phyloP scores from a whole-genome alignment of 2,888 invertebrate genomes.

The Drosophila formosana region DNA sequence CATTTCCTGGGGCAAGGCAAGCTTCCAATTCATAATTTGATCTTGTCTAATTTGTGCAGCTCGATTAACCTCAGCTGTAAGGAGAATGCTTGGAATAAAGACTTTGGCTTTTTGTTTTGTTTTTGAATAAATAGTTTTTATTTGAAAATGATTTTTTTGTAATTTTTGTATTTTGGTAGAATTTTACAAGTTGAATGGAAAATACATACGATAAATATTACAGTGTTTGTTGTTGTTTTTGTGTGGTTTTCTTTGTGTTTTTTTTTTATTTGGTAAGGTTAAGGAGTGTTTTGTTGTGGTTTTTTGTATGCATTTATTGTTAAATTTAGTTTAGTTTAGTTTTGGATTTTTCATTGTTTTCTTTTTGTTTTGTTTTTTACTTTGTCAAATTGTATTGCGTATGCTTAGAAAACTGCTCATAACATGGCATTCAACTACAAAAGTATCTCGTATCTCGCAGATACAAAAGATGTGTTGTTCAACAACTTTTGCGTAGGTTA shows the following conservation, averaged over 20 bases:
- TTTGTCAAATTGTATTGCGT: slow-evolving; percentile 45
- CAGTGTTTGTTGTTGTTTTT: slow-evolving; percentile 60
- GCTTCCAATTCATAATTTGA: slow-evolving; percentile 30
- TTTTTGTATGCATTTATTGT: slow-evolving; percentile 25
- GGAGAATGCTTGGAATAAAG: slow-evolving; percentile 56
- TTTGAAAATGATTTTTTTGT: slow-evolving; percentile 74
- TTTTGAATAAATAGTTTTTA: slow-evolving; percentile 80
- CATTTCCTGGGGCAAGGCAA: slow-evolving; percentile 17
- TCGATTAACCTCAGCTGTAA: slow-evolving; percentile 52
- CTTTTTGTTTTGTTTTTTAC: neutral
- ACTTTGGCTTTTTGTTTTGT: slow-evolving; percentile 56
- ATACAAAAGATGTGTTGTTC: slow-evolving; percentile 44
- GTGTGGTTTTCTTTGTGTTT: slow-evolving; percentile 30
- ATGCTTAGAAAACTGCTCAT: slow-evolving; percentile 52
- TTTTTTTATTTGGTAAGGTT: slow-evolving; percentile 23
- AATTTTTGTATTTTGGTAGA: slow-evolving; percentile 71
- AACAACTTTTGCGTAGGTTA: slow-evolving; percentile 52
- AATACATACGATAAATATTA: slow-evolving; percentile 77
- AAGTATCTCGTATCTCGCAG: slow-evolving; percentile 54
- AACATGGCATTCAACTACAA: slow-evolving; percentile 55
- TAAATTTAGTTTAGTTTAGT: slow-evolving; percentile 28
- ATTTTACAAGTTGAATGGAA: slow-evolving; percentile 79
- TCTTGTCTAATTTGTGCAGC: slow-evolving; percentile 31
- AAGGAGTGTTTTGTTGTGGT: slow-evolving; percentile 20
- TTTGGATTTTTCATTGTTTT: slow-evolving; percentile 10